These are phyloP conservation scores for Allolobophora icterica DNA, from an alignment of 2,888 invertebrate species.

Conservation along the genomic window DNA sequence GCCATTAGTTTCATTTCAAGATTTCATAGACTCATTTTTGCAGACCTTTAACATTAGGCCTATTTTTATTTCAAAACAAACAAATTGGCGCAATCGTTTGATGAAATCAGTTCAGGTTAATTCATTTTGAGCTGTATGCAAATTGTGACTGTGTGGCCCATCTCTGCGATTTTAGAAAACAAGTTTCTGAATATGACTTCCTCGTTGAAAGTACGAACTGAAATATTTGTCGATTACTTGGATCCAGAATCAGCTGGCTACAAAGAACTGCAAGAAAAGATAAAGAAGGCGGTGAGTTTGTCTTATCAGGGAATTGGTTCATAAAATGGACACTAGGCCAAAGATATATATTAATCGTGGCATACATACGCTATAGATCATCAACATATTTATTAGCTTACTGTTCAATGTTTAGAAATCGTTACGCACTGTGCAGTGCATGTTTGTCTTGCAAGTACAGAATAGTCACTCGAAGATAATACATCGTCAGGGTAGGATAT, in stretches of 20 bases:
- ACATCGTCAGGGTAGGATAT: no score
- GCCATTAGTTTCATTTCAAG: neutral
- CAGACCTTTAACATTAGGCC: no score
- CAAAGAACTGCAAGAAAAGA: neutral
- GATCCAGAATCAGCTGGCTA: neutral
- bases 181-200: neutral
- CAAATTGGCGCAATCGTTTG: neutral
- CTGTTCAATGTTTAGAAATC: no score
- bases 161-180: slow-evolving; percentile 25
- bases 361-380: no score
- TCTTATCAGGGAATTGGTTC: neutral
- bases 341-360: no score
- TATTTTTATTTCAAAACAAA: neutral
- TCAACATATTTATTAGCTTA: no score
- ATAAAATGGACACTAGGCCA: no score
- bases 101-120: neutral
- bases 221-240: neutral
- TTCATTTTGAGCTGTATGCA: neutral
- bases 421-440: no score
- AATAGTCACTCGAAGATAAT: no score
- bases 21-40: neutral
- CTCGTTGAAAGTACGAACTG: neutral
- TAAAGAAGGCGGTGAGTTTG: neutral
- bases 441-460: no score
- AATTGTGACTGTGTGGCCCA: slow-evolving; percentile 19